Evolutionary conservation across 1,140 invertebrate species (phyloP).

Genomic region (Heliconius hermathena): DNA sequence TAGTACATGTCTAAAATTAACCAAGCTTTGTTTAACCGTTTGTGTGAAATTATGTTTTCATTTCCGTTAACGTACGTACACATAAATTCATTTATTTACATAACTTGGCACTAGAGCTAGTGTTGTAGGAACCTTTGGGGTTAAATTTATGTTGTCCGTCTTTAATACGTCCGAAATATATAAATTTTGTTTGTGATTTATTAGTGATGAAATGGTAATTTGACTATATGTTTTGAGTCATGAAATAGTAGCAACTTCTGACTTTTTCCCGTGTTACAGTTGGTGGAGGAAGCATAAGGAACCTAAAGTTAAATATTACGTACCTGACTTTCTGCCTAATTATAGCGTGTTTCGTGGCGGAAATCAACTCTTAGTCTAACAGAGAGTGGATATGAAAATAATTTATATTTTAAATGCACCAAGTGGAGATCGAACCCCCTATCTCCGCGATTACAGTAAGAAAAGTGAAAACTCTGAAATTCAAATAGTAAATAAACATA

Average conservation of each 20-base stretch:
- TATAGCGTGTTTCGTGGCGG: too few relatives aligned
- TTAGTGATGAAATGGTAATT: constrained; percentile 4
- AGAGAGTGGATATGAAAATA: too few relatives aligned
- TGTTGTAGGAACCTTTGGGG: constrained; percentile 4
- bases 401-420: too few relatives aligned
- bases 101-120: constrained; percentile 11
- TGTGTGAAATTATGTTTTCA: constrained; percentile 34
- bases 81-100: constrained; percentile 13
- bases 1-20: constrained; percentile 41
- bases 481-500: too few relatives aligned
- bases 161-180: constrained; percentile 1
- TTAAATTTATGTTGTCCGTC: constrained; percentile 1
- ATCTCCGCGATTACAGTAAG: too few relatives aligned
- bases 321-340: too few relatives aligned
- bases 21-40: constrained; percentile 30
- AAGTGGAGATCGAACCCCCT: too few relatives aligned
- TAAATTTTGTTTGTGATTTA: neutral
- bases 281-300: too few relatives aligned
- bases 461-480: too few relatives aligned
- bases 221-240: neutral
- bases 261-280: too few relatives aligned
- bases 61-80: constrained; percentile 27
- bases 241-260: neutral
- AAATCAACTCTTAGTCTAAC: too few relatives aligned
- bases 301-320: too few relatives aligned